Base-by-base conservation (phyloP, 2,888 invertebrate genomes). In the Iphiclides podalirius region DNA sequence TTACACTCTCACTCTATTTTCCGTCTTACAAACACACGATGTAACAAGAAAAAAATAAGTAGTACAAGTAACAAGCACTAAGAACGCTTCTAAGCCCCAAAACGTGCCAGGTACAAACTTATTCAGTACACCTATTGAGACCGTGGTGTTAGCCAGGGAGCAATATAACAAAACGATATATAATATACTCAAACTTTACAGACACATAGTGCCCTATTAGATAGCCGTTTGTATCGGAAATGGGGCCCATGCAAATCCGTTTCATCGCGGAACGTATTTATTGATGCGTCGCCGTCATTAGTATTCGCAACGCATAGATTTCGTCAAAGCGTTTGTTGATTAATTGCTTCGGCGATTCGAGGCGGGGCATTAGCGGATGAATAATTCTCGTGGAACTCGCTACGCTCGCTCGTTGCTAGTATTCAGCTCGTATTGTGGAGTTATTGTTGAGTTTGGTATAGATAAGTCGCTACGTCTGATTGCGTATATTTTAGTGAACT, bases 301-400 rank as follows among this genome's bases (percentile, higher is more conserved):
- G 33, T 48, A 42, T 48, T 48, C 48, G 36, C 12, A 31, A 4
- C 37, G 48, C 48, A 38, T 43, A 38, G 33, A 43, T 43, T 48
- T 43, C 48, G 42, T 43, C 48, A 43, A 38, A 48, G 43, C 42
- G 42, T 41, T 48, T 13, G 43, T 48, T 48, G 48, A 48, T 48
- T 48, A 48, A 48, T 48, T 48, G 42, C 33, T 37, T 33, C 48
- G 17, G 11, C 31, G 42, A 43, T n/a, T 37, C 31, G 31, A 8
- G 15, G 33, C 33, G 17, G 31, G 14, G 20, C 37, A 38, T 38
- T 33, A 37, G 31, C 31, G 31, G 42, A 31, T 31, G 13, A 42
- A 42, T 39, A 46, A 39, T 43, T 48, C 15, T 13, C 15, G n/a
- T 31, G 20, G 17, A 35, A 14, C 1, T n/a, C 31, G 11, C 12